Conservation (phyloP, 2,888 invertebrate species). For the Machimus atricapillus region DNA sequence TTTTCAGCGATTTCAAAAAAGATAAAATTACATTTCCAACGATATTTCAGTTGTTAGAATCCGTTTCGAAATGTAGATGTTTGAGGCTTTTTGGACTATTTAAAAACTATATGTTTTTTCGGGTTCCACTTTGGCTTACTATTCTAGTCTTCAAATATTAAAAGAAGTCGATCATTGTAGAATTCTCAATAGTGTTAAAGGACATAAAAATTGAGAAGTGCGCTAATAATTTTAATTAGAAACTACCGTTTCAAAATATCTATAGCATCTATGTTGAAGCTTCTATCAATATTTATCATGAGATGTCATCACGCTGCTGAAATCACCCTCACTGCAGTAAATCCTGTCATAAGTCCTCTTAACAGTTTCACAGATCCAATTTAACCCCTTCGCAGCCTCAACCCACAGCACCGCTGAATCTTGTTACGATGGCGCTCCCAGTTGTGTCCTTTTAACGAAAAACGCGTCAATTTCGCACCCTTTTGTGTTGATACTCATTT, state of each 20-base stretch:
- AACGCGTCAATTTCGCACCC: constrained; percentile 46
- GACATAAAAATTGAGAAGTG: not conserved
- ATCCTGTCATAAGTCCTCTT: constrained; percentile 39
- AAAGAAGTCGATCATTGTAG: no score
- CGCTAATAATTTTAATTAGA: not conserved
- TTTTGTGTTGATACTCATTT: constrained; percentile 41
- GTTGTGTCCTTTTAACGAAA: constrained; percentile 34
- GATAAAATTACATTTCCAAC: no score
- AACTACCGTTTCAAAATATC: not conserved
- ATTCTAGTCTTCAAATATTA: no score
- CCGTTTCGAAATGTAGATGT: no score
- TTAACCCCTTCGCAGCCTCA: constrained; percentile 34
- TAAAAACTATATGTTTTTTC: no score
- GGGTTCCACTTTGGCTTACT: no score
- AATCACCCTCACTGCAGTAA: constrained; percentile 13
- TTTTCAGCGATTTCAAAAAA: no score
- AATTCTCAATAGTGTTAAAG: not conserved
- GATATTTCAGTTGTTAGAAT: no score
- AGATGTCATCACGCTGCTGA: constrained; percentile 35
- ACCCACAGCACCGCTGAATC: not conserved
- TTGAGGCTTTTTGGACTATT: no score
- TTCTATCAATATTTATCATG: constrained; percentile 37
- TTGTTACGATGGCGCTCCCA: not conserved
- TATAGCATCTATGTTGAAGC: not conserved
- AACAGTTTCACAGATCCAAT: constrained; percentile 37